A percentile compares a stretch with the other conserved stretches of the same genome.
These are phyloP conservation scores for Allophyes oxyacanthae DNA, from an alignment of 2,888 invertebrate genomes.

Conservation along the genomic window DNA sequence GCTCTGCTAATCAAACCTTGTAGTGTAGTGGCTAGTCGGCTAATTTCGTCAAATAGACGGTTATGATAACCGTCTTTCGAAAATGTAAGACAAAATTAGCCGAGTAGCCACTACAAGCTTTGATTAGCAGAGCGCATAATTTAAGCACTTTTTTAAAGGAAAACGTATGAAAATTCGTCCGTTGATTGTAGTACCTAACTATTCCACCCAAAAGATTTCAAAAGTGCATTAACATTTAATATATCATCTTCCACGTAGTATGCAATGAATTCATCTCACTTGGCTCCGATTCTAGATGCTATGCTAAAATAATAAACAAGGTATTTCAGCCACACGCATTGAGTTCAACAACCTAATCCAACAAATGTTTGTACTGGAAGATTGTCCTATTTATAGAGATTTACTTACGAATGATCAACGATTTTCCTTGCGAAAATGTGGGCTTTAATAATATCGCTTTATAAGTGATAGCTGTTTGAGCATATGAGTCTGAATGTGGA, in stretches of 20 bases:
- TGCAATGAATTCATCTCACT: slow-evolving; percentile 40
- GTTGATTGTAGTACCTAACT: neutral
- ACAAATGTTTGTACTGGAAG: slow-evolving; percentile 36
- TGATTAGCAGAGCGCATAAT: too few species aligned
- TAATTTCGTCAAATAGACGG: too few species aligned
- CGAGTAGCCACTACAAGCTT: too few species aligned
- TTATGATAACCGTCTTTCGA: too few species aligned
- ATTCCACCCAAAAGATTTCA: slow-evolving; percentile 6
- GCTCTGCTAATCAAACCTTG: too few species aligned
- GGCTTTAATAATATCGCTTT: slow-evolving; percentile 10
- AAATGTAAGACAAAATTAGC: too few species aligned
- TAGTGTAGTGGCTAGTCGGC: too few species aligned
- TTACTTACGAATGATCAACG: slow-evolving; percentile 30
- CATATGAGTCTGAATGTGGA: too few species aligned
- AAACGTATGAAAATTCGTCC: too few species aligned
- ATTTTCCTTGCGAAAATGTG: slow-evolving; percentile 11
- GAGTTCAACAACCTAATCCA: slow-evolving; percentile 52
- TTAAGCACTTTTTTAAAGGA: too few species aligned
- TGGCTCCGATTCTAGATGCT: slow-evolving; percentile 44
- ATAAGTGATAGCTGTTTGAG: neutral
- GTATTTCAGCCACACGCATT: slow-evolving; percentile 22
- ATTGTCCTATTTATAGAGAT: slow-evolving; percentile 29
- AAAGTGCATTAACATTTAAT: slow-evolving; percentile 10
- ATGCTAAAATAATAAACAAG: slow-evolving; percentile 43
- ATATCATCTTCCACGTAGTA: slow-evolving; percentile 16